phyloP scores from a whole-genome alignment of 2,797 vertebrate genomes.

The Lagodon rhomboides region DNA sequence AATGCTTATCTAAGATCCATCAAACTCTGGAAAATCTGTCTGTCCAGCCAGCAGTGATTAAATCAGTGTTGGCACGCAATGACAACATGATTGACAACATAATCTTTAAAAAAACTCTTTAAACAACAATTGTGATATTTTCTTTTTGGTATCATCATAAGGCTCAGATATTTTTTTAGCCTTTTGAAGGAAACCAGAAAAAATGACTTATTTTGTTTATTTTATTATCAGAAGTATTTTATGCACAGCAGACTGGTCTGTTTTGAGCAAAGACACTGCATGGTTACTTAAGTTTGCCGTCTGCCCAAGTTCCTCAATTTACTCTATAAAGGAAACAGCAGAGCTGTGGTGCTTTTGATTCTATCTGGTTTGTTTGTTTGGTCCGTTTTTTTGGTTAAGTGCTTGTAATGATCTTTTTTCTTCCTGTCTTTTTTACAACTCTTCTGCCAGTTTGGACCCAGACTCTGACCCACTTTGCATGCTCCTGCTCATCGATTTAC shows the following conservation, averaged over 20 bases:
- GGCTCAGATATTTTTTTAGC: neutral
- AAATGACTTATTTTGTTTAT: neutral
- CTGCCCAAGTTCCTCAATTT: neutral
- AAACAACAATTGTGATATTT: neutral
- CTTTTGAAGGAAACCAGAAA: constrained; percentile 16
- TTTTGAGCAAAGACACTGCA: neutral
- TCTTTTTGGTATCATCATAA: neutral
- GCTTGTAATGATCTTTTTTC: constrained; percentile 6
- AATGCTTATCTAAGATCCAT: constrained; percentile 49
- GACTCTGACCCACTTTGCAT: constrained; percentile 95
- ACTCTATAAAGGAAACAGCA: constrained; percentile 1
- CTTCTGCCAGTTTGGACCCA: constrained; percentile 90
- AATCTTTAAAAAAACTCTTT: neutral
- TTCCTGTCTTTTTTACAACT: constrained; percentile 8
- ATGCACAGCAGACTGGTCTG: neutral
- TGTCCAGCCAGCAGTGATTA: constrained; percentile 11
- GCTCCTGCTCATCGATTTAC: constrained; percentile 93
- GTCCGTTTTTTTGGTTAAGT: neutral
- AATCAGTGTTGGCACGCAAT: constrained; percentile 27
- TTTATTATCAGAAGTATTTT: neutral
- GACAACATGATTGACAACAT: constrained; percentile 3
- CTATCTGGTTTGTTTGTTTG: neutral
- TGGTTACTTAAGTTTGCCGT: neutral
- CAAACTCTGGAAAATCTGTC: constrained; percentile 38
- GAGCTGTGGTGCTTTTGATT: neutral